Evolutionary conservation across 2,113 vertebrate species (phyloP), one percentile per base, ranked within the genome.

Genomic region (Rhabdomys dilectus): DNA sequence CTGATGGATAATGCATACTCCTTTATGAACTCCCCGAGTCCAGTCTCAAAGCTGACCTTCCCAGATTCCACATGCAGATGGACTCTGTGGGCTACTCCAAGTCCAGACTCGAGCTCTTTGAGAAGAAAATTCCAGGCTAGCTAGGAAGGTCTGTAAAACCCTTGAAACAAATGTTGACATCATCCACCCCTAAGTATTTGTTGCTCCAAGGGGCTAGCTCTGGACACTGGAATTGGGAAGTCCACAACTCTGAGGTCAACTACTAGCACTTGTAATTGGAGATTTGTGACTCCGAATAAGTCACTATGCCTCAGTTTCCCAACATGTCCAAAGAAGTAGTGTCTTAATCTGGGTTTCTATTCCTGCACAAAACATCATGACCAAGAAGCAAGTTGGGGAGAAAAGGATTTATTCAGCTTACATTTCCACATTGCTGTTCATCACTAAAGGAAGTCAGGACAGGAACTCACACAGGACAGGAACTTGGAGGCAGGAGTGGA

Each of bases 151-250:
- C 36, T 77, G 60, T 72, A 17, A 70, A 88, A 29, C n/a, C 45
- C 31, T 9, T 16, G 72, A 48, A 56, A 4, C 13, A 16, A 2
- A 90, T 22, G 42, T 82, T 53, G 34, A 7, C 8, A 22, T 88
- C 21, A 3, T 60, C 45, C 70, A n/a, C 70, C 2, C 45, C 51
- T 60, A 48, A 45, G 24, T 45, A 3, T 45, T 80, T 22, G 60
- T 42, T 26, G 7, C 29, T 11, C 2, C 0, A 1, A 45, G 62
- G 34, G 26, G 2, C 68, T 17, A 58, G 29, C 42, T 56, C 64
- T 24, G 7, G 76, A 70, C 48, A 21, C 73, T 26, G 24, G 4
- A 0, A 2, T 9, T 0, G 13, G 16, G 21, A 56, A 13, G 16
- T 60, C 16, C 16, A 10, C 0, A 15, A 34, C 42, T 9, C 76